A percentile compares a stretch with the other conserved stretches of the same genome.
Conservation (phyloP, 2,888 invertebrate genomes). For the Druceiella hillmani region DNA sequence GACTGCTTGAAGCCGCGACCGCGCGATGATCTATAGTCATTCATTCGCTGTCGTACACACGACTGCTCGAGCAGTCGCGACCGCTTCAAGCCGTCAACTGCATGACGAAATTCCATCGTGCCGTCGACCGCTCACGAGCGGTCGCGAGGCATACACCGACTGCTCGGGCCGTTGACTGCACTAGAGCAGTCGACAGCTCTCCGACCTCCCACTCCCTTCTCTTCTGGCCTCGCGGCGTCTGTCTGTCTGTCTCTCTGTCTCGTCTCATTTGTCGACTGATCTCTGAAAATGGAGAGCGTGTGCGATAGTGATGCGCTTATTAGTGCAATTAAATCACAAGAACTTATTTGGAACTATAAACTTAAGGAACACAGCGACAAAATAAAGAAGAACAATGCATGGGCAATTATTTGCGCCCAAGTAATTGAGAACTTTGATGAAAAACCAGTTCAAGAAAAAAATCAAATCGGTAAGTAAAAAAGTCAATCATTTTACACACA, state of each 20-base stretch:
- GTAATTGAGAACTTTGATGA: constrained; percentile 24
- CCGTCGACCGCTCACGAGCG: constrained; percentile 18
- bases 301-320: constrained; percentile 24
- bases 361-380: constrained; percentile 23
- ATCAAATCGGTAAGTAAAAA: constrained; percentile 20
- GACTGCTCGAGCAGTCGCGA: constrained; percentile 26
- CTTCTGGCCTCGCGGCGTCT: no score
- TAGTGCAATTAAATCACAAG: constrained; percentile 23
- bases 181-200: constrained; percentile 8
- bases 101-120: constrained; percentile 23
- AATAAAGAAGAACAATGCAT: constrained; percentile 25
- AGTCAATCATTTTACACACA: constrained; percentile 11
- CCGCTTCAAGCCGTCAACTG: constrained; percentile 25
- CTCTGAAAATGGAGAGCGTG: constrained; percentile 21
- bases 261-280: no score
- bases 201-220: constrained; percentile 9
- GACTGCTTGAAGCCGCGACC: constrained; percentile 20
- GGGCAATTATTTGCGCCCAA: constrained; percentile 24
- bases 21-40: constrained; percentile 18
- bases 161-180: constrained; percentile 18
- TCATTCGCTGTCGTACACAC: constrained; percentile 24
- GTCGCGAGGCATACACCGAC: constrained; percentile 18
- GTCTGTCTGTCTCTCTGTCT: no score
- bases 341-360: constrained; percentile 23
- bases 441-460: constrained; percentile 21